These are phyloP conservation scores for Xestia rhomboidea DNA, from an alignment of 2,888 invertebrate species.

Conservation along the genomic window DNA sequence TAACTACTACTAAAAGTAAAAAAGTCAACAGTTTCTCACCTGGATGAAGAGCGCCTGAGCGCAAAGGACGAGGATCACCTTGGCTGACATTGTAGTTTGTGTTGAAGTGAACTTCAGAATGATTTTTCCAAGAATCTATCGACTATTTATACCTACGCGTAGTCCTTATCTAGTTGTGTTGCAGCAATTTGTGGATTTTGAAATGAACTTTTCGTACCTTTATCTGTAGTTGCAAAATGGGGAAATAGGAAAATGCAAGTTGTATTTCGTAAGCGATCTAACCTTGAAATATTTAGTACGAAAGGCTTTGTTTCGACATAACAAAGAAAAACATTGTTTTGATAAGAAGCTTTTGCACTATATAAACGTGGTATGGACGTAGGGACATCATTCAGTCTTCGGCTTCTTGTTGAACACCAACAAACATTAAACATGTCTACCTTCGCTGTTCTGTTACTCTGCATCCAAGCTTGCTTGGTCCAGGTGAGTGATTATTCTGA, in stretches of 20 bases:
- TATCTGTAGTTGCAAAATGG: conserved; percentile 20
- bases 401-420: background rate
- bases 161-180: conserved; percentile 2
- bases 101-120: background rate
- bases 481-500: conserved; percentile 1
- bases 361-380: background rate
- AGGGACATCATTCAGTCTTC: background rate
- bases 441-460: conserved; percentile 11
- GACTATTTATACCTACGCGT: background rate
- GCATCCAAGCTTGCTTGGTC: conserved; percentile 9
- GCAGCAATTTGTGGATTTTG: conserved; percentile 15
- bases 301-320: background rate
- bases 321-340: background rate
- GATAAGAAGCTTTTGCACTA: background rate
- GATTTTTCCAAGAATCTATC: background rate
- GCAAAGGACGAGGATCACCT: conserved; percentile 24
- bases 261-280: background rate
- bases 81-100: conserved; percentile 22
- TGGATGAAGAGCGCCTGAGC: conserved; percentile 19
- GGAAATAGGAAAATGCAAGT: background rate
- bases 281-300: background rate
- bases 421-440: background rate
- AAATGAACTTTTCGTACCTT: background rate
- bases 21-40: background rate
- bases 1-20: no score